phyloP scores from a whole-genome alignment of 2,113 vertebrate species.

The Centropus unirufus region DNA sequence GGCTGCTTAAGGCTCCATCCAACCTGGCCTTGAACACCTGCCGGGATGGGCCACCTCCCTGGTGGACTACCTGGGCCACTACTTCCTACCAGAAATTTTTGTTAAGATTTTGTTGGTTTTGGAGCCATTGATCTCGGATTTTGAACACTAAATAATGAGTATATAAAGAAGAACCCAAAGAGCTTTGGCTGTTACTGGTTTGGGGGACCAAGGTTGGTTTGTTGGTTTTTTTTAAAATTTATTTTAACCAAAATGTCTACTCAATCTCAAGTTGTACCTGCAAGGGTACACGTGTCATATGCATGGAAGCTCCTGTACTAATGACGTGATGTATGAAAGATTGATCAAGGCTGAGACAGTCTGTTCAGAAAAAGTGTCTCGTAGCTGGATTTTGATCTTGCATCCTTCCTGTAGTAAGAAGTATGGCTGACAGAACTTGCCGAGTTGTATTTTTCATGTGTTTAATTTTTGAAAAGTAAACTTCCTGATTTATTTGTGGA shows the following conservation, averaged over 20 bases:
- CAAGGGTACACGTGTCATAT: fast-evolving
- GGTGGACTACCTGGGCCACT: too few relatives aligned
- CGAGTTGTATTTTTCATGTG: not conserved
- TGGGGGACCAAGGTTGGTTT: not conserved
- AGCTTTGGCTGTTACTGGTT: not conserved
- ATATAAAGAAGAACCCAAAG: not conserved
- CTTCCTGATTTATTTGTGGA: not conserved
- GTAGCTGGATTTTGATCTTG: not conserved
- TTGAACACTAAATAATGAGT: not conserved
- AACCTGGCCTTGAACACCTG: too few relatives aligned
- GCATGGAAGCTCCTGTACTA: not conserved
- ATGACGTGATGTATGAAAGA: not conserved
- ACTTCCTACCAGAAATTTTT: not conserved
- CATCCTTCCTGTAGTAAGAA: not conserved
- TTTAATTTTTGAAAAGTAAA: not conserved
- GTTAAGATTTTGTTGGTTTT: not conserved
- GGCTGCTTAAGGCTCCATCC: too few relatives aligned
- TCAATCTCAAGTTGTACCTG: not conserved
- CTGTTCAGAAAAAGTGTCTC: not conserved
- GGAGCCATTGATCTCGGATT: not conserved
- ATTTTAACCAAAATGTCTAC: not conserved
- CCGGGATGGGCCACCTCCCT: too few relatives aligned
- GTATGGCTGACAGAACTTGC: not conserved
- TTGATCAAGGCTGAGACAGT: not conserved
- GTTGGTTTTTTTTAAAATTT: not conserved